Base-by-base conservation (phyloP, 1,140 invertebrate genomes). In the Drosophila nigrodunni region DNA sequence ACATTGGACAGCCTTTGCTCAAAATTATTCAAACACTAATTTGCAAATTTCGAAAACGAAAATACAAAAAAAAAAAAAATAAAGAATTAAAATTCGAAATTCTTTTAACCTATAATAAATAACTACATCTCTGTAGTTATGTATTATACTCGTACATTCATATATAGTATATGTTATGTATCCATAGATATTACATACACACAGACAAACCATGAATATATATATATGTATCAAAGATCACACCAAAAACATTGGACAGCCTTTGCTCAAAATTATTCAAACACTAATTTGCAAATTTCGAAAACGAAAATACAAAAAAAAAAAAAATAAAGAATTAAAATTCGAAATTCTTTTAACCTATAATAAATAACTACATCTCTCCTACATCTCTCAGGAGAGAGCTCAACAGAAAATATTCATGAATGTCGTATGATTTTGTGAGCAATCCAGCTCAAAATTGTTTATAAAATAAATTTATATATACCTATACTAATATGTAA, bases 401-500 rank as follows among this genome's bases (percentile, higher is more conserved):
- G 41, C n/a, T 7, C 21, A 35, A 41, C 35, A 21, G 41, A 41
- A 54, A 15, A 37, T 54, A 54, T 37, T 54, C 34, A 9, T 15
- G 34, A 54, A 34, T 54, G 50, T 54, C 30, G 34, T 35, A 21
- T 2, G 15, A 21, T 47, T 15, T 47, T 21, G 44, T 10, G 15
- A 47, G 30, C 25, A 34, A 52, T 52, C 50, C 50, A 52, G 50
- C 50, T 52, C 30, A n/a, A 49, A 54, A 37, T 58, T 39, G 35
- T 67, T 37, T 49, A 58, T 41, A 50, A 41, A 60, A 68, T 49
- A 68, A 60, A 43, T 69, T 9, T 69, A 41, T 9, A 9, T 43
- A 9, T n/a, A 43, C 10, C 2, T 10, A 39, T 66, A 52, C 25
- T 4, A 30, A 37, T 34, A 66, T 74, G 34, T 58, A 39, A 41